Evolutionary conservation across 2,113 vertebrate species (phyloP).

Genomic region (Crotalus viridis): DNA sequence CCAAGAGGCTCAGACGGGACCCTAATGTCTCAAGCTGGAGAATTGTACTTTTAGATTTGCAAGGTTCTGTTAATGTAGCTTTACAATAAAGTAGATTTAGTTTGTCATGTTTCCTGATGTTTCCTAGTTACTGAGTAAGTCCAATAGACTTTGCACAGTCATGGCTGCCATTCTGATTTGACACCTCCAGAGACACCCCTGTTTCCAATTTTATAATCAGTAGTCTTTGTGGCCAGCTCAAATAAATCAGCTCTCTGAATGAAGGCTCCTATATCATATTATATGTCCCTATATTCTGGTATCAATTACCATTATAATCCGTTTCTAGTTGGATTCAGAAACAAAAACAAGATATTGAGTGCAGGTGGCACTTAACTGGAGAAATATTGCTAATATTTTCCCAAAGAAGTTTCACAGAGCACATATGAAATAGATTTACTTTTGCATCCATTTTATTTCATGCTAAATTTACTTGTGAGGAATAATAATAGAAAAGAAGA

Average conservation of each 20-base stretch:
- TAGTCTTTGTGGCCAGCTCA: neutral
- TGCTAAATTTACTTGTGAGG: conserved; percentile 53
- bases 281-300: neutral
- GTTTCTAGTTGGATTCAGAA: conserved; percentile 38
- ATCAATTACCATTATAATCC: neutral
- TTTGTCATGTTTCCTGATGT: too few species aligned
- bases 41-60: too few species aligned
- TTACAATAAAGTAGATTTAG: too few species aligned
- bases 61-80: too few species aligned
- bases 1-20: too few species aligned
- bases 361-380: neutral
- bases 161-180: neutral
- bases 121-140: too few species aligned
- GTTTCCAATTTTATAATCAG: neutral
- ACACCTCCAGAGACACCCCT: neutral
- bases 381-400: neutral
- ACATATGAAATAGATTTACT: conserved; percentile 39
- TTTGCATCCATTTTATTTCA: conserved; percentile 51
- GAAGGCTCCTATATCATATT: neutral
- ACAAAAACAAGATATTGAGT: neutral
- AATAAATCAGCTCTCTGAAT: neutral
- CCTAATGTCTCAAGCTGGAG: too few species aligned
- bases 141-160: neutral
- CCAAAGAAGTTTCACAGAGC: conserved; percentile 61
- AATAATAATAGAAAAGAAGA: conserved; percentile 41